Conservation (phyloP, 2,888 invertebrate genomes). For the Trichopria drosophilae region DNA sequence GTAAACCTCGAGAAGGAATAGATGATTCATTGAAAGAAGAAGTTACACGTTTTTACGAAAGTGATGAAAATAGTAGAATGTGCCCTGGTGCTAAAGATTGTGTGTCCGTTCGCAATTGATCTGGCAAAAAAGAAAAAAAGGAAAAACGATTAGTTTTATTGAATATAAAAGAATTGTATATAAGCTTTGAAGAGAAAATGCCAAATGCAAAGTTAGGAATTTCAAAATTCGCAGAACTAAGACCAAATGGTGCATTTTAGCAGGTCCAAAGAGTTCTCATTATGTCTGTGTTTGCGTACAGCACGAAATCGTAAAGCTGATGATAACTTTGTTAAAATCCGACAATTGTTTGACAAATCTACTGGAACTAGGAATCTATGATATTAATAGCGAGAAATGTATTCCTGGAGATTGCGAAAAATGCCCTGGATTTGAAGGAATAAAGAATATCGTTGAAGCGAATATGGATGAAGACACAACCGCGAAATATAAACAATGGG, state of each 20-base stretch:
- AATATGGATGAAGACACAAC: neutral
- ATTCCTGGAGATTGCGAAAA: too few species aligned
- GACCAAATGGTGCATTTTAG: constrained; percentile 1
- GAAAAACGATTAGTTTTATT: neutral
- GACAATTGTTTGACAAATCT: neutral
- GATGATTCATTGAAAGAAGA: neutral
- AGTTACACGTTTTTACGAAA: constrained; percentile 7
- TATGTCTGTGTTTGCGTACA: neutral
- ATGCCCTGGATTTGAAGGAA: neutral
- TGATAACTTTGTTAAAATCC: neutral
- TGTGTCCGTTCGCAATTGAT: neutral
- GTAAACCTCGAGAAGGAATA: constrained; percentile 3
- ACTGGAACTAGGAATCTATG: neutral
- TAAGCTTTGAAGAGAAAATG: constrained; percentile 9
- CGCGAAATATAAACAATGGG: constrained; percentile 1
- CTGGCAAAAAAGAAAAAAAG: neutral
- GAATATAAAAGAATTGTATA: neutral
- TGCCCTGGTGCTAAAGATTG: constrained; percentile 1
- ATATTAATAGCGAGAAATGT: neutral
- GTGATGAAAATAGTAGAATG: neutral
- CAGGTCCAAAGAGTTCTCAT: neutral
- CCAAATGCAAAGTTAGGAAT: neutral
- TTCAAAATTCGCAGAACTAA: constrained; percentile 1
- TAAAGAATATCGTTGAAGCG: neutral
- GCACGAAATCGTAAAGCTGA: neutral